These are phyloP conservation scores for Cranoglanis bouderius DNA, from an alignment of 2,113 vertebrate species.

Conservation along the genomic window DNA sequence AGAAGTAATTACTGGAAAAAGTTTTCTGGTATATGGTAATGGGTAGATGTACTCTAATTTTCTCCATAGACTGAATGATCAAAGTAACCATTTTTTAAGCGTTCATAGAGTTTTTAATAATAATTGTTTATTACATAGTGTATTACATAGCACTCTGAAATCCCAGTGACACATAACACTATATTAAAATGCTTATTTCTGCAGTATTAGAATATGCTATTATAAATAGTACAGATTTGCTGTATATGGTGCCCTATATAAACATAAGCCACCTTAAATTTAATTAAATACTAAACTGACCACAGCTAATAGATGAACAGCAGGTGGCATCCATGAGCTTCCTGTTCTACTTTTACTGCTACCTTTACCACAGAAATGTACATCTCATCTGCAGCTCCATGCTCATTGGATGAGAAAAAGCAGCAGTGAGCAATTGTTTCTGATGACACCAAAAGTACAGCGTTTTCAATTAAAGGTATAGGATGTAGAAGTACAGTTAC, in stretches of 20 bases:
- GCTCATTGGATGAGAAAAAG: background rate
- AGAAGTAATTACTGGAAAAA: constrained; percentile 59
- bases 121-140: too few relatives aligned
- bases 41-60: constrained; percentile 65
- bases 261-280: background rate
- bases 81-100: background rate
- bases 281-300: background rate
- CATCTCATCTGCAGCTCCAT: background rate
- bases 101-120: background rate
- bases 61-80: constrained; percentile 47
- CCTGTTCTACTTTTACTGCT: constrained; percentile 1
- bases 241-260: background rate
- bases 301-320: constrained; percentile 56
- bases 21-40: background rate
- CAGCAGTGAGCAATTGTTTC: background rate
- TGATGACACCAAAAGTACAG: background rate
- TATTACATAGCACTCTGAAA: background rate
- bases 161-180: background rate
- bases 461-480: background rate
- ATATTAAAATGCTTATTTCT: background rate
- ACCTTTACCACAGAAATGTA: constrained; percentile 7
- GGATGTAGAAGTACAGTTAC: background rate
- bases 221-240: background rate
- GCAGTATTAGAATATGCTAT: background rate
- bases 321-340: constrained; percentile 74